Conservation (phyloP, 2,888 invertebrate genomes). For the Tetragnatha montana region DNA sequence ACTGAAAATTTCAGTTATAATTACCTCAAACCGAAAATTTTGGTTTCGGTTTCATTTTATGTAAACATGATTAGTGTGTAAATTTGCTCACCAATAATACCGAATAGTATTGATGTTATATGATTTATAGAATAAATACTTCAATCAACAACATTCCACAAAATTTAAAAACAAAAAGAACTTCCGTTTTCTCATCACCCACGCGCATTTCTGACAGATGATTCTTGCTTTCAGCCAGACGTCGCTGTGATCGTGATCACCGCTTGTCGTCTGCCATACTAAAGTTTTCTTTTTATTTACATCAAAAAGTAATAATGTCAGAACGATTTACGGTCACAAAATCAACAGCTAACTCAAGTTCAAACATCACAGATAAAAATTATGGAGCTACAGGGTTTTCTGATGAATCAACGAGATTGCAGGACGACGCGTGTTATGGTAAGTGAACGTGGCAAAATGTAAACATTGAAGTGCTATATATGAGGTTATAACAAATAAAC, state of each 20-base stretch:
- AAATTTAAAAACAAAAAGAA: not conserved
- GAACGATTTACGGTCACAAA: conserved; percentile 61
- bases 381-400: conserved; percentile 55
- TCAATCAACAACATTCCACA: no score
- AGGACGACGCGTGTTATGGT: conserved; percentile 63
- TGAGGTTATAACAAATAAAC: no score
- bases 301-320: conserved; percentile 38
- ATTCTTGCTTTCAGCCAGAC: not conserved
- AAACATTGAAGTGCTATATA: conserved; percentile 31
- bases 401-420: conserved; percentile 51
- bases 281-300: not conserved
- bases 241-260: conserved; percentile 21
- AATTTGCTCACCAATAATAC: no score
- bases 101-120: no score
- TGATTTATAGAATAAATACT: no score
- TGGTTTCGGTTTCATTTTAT: not conserved
- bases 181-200: not conserved
- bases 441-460: conserved; percentile 68
- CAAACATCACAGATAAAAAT: conserved; percentile 25
- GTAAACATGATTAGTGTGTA: no score
- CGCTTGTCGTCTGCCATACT: conserved; percentile 22
- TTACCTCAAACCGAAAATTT: not conserved
- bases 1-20: not conserved
- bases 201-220: conserved; percentile 12
- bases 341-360: conserved; percentile 20